Percentiles rank a stretch among this genome's conserved stretches.
Evolutionary conservation across 2,888 invertebrate genomes (phyloP).

Genomic region (Esperia sulphurella): DNA sequence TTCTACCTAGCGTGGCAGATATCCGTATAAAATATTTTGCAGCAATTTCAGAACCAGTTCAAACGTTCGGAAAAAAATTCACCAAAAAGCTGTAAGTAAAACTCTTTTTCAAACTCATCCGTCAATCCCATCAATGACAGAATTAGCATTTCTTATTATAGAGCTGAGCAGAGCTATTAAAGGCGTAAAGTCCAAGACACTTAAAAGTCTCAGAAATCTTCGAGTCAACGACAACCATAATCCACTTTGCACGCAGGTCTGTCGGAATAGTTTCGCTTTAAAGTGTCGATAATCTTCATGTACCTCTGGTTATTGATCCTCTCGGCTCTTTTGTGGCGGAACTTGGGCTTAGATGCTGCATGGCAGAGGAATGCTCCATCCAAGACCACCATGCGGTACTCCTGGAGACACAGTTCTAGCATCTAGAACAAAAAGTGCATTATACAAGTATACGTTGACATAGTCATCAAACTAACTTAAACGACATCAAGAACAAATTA

Average conservation of each 20-base stretch:
- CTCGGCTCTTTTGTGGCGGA: slow-evolving; percentile 39
- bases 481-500: too few species aligned
- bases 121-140: too few species aligned
- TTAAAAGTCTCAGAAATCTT: not conserved
- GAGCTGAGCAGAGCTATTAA: not conserved
- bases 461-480: too few species aligned
- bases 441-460: too few species aligned
- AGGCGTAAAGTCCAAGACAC: not conserved
- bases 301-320: slow-evolving; percentile 69
- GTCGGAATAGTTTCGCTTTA: slow-evolving; percentile 69
- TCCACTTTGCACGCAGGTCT: slow-evolving; percentile 56
- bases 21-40: too few species aligned
- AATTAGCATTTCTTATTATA: not conserved
- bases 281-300: slow-evolving; percentile 58
- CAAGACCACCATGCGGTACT: slow-evolving; percentile 84
- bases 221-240: slow-evolving; percentile 32
- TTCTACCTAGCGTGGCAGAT: too few species aligned
- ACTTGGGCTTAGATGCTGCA: slow-evolving; percentile 61
- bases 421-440: slow-evolving; percentile 70
- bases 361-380: slow-evolving; percentile 88
- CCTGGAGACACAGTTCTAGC: slow-evolving; percentile 86
- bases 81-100: too few species aligned
- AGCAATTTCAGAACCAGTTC: too few species aligned
- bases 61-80: too few species aligned
- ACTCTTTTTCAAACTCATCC: too few species aligned